Evolutionary conservation across 2,888 invertebrate genomes (phyloP).

Genomic region (Ditula angustiorana): DNA sequence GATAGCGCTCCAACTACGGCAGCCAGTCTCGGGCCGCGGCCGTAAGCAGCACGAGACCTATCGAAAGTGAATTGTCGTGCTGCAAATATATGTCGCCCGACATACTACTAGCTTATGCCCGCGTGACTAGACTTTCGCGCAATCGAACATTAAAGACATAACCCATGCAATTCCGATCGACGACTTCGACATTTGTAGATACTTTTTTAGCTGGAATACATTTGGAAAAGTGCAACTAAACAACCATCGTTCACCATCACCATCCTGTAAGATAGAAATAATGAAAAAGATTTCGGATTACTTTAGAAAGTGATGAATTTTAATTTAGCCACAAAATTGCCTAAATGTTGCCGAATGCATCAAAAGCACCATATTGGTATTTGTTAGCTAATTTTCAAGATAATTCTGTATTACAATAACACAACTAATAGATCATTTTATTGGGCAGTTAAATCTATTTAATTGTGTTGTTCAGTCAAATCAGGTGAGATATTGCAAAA

Average conservation of each 20-base stretch:
- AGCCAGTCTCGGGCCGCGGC: conserved; percentile 72
- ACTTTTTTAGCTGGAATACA: conserved; percentile 15
- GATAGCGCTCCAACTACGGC: conserved; percentile 73
- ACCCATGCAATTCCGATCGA: conserved; percentile 50
- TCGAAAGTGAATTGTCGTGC: conserved; percentile 80
- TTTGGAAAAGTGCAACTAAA: too few relatives aligned
- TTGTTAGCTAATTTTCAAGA: background rate
- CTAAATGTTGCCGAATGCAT: background rate
- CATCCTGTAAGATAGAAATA: background rate
- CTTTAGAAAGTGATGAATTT: background rate
- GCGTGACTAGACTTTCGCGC: conserved; percentile 72
- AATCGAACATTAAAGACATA: conserved; percentile 67
- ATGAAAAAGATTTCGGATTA: background rate
- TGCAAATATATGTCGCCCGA: conserved; percentile 64
- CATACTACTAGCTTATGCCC: conserved; percentile 54
- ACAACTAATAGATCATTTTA: conserved; percentile 1
- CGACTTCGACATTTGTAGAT: conserved; percentile 52
- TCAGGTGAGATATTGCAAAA: conserved; percentile 32
- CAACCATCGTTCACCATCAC: too few relatives aligned
- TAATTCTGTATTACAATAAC: conserved; percentile 1
- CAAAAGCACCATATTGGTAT: too few relatives aligned
- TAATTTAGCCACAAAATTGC: background rate
- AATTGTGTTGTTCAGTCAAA: conserved; percentile 28
- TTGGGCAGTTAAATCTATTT: conserved; percentile 16
- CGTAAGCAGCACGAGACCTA: conserved; percentile 74